A percentile compares a stretch with the other conserved stretches of the same genome.
Conservation (phyloP, 2,797 vertebrate genomes). For the Paedocypris micromegethes region DNA sequence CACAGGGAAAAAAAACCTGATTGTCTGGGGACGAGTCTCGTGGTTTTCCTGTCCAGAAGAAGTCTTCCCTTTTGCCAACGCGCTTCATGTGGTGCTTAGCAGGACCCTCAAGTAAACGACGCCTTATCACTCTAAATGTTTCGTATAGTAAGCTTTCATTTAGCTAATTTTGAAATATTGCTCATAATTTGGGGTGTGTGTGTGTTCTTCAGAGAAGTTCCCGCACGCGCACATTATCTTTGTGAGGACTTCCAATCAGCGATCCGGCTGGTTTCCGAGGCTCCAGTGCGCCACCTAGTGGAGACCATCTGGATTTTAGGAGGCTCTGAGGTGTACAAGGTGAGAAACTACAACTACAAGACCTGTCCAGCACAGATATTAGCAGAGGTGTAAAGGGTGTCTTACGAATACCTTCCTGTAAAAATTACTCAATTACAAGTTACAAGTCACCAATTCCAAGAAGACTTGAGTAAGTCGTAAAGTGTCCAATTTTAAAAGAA, state of each 20-base stretch:
- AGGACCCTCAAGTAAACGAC: constrained; percentile 57
- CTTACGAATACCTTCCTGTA: too few relatives aligned
- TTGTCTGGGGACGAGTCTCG: constrained; percentile 67
- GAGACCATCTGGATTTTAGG: constrained; percentile 77
- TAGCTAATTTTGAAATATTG: too few relatives aligned
- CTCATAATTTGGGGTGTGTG: too few relatives aligned
- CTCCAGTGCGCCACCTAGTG: constrained; percentile 59
- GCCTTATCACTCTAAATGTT: neutral
- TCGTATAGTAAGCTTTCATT: neutral
- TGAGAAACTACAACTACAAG: constrained; percentile 37
- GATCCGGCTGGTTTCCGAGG: constrained; percentile 51
- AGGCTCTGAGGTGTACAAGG: constrained; percentile 66
- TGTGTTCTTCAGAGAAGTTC: constrained; percentile 54
- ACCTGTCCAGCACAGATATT: too few relatives aligned
- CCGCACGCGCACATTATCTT: constrained; percentile 66
- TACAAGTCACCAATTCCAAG: too few relatives aligned
- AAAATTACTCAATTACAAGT: too few relatives aligned
- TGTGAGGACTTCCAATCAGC: constrained; percentile 62
- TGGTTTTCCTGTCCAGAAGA: constrained; percentile 59
- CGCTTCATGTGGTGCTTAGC: constrained; percentile 66
- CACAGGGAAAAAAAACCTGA: constrained; percentile 70
- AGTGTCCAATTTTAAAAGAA: too few relatives aligned
- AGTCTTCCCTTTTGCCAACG: constrained; percentile 61
- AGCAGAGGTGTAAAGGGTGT: too few relatives aligned
- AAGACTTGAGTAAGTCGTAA: too few relatives aligned